phyloP scores from a whole-genome alignment of 2,797 vertebrate species.

The Botia kubotai region DNA sequence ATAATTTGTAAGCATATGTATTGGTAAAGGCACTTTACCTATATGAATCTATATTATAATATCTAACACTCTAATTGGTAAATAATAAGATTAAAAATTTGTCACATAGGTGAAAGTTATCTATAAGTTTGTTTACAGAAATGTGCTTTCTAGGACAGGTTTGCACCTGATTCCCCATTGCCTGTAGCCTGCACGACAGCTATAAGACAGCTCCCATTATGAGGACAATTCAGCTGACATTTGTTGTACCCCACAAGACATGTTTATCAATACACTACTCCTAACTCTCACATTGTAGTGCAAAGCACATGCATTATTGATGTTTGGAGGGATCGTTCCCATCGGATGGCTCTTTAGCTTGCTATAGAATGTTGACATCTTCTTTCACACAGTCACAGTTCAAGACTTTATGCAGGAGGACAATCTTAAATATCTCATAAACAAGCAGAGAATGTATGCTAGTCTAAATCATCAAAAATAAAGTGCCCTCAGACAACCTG shows the following conservation, averaged over 20 bases:
- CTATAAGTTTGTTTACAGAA: background rate
- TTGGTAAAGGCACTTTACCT: no score
- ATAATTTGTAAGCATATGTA: no score
- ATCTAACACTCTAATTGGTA: no score
- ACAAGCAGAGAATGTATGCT: background rate
- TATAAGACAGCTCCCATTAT: constrained; percentile 27
- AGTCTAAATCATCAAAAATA: constrained; percentile 15
- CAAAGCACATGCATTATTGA: constrained; percentile 62
- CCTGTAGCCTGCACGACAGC: constrained; percentile 1
- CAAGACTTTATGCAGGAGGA: constrained; percentile 57
- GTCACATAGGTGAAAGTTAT: no score
- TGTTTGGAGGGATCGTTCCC: constrained; percentile 50
- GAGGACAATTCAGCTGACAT: constrained; percentile 55
- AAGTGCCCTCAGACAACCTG: constrained; percentile 22
- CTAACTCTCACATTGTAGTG: constrained; percentile 51
- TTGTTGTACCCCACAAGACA: constrained; percentile 50
- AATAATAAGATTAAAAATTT: no score
- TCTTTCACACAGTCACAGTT: constrained; percentile 53
- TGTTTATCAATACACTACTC: constrained; percentile 58
- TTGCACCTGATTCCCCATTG: background rate
- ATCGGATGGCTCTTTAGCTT: constrained; percentile 53
- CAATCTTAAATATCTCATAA: constrained; percentile 42
- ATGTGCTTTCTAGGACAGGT: background rate
- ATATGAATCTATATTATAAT: no score
- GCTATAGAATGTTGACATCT: constrained; percentile 69